phyloP scores from a whole-genome alignment of 2,113 vertebrate species.

The Coturnix japonica region DNA sequence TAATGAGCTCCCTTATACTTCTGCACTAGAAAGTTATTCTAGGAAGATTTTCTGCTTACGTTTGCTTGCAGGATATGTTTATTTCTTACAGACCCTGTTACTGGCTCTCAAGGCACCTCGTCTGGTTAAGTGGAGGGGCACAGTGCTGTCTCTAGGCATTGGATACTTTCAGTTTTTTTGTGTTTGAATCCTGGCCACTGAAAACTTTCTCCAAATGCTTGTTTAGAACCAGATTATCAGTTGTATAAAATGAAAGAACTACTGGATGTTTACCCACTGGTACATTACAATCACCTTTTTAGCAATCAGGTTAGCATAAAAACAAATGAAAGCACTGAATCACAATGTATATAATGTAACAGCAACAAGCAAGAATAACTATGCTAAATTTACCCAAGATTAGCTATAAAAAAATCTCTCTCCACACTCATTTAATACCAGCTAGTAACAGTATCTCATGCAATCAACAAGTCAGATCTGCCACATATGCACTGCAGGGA shows the following conservation, averaged over 20 bases:
- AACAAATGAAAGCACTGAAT: not conserved
- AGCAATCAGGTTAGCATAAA: not conserved
- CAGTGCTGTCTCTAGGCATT: not conserved
- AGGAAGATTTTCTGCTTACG: not conserved
- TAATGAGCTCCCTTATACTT: not conserved
- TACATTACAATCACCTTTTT: not conserved
- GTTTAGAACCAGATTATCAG: not conserved
- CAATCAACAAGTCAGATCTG: not conserved
- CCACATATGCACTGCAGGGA: not conserved
- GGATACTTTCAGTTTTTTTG: not conserved
- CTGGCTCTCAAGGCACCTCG: not conserved
- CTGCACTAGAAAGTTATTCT: not conserved
- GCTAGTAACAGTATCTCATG: not conserved
- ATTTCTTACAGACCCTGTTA: not conserved
- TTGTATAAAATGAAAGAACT: not conserved
- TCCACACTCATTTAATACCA: not conserved
- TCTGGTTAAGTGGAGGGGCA: not conserved
- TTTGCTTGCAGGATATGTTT: not conserved
- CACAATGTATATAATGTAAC: not conserved
- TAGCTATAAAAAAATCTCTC: not conserved
- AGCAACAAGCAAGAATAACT: not conserved
- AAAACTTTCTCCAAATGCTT: not conserved
- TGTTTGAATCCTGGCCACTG: not conserved
- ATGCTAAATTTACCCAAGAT: not conserved
- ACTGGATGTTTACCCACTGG: not conserved